Percentiles rank a stretch among this genome's conserved stretches.
phyloP scores from a whole-genome alignment of 2,797 vertebrate species.

The Xiphophorus birchmanni region DNA sequence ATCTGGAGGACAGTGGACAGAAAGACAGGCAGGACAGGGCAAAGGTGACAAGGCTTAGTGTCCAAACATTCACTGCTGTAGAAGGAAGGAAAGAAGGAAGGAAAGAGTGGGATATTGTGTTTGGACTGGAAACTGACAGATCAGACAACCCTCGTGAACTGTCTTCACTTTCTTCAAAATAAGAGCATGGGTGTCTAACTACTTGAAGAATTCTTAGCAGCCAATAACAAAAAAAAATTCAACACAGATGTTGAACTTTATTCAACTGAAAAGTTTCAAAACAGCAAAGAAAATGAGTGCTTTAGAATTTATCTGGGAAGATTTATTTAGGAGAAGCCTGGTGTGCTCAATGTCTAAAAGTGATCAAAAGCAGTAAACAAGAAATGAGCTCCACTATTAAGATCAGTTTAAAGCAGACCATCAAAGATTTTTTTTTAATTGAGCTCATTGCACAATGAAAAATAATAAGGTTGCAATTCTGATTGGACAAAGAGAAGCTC shows the following conservation, averaged over 20 bases:
- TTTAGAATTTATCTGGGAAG: too few species aligned
- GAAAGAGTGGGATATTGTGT: background rate
- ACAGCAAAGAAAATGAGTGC: too few species aligned
- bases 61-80: constrained; percentile 37
- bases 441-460: background rate
- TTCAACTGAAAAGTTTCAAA: background rate
- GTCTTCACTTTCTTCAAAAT: too few species aligned
- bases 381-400: too few species aligned
- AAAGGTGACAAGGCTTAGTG: constrained; percentile 68
- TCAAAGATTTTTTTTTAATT: background rate
- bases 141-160: too few species aligned
- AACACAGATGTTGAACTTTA: background rate
- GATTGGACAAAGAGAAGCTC: background rate
- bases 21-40: constrained; percentile 73
- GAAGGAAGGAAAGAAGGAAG: constrained; percentile 15
- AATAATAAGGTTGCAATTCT: background rate
- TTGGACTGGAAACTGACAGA: background rate
- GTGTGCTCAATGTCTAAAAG: too few species aligned
- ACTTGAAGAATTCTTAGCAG: too few species aligned
- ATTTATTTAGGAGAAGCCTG: too few species aligned
- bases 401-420: background rate
- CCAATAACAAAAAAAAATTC: too few species aligned
- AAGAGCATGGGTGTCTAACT: too few species aligned
- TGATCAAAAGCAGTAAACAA: too few species aligned
- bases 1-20: constrained; percentile 91